phyloP scores from a whole-genome alignment of 2,888 invertebrate genomes.

The Orchestes rusci region DNA sequence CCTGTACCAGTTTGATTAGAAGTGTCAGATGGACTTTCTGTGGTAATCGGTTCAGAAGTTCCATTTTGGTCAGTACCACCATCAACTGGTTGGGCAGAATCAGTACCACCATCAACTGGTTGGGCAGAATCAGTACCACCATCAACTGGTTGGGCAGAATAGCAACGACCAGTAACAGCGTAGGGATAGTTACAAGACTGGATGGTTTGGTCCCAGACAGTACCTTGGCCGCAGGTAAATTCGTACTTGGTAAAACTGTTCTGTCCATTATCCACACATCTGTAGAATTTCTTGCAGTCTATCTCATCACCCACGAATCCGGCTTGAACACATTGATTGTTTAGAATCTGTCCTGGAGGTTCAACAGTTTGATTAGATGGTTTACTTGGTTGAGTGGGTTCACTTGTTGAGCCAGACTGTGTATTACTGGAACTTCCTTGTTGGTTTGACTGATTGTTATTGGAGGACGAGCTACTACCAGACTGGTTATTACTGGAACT shows the following conservation, averaged over 20 bases:
- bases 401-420: neutral
- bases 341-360: conserved; percentile 26
- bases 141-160: conserved; percentile 28
- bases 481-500: conserved; percentile 14
- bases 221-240: conserved; percentile 68
- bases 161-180: conserved; percentile 44
- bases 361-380: conserved; percentile 12
- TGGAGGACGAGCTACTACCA: conserved; percentile 12
- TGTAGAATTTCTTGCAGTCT: conserved; percentile 66
- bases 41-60: too few species aligned
- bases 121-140: conserved; percentile 29
- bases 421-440: conserved; percentile 17
- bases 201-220: conserved; percentile 65
- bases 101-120: conserved; percentile 11
- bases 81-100: conserved; percentile 9
- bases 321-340: conserved; percentile 45
- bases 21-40: too few species aligned
- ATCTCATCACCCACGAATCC: conserved; percentile 66
- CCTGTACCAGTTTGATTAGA: conserved; percentile 7
- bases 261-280: conserved; percentile 60
- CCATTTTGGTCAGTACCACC: conserved; percentile 7
- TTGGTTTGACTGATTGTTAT: conserved; percentile 8
- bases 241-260: conserved; percentile 59
- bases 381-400: neutral
- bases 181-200: conserved; percentile 67